A percentile compares a stretch with the other conserved stretches of the same genome.
These are phyloP conservation scores for Xanthia togata DNA, from an alignment of 2,888 invertebrate genomes.

Conservation along the genomic window DNA sequence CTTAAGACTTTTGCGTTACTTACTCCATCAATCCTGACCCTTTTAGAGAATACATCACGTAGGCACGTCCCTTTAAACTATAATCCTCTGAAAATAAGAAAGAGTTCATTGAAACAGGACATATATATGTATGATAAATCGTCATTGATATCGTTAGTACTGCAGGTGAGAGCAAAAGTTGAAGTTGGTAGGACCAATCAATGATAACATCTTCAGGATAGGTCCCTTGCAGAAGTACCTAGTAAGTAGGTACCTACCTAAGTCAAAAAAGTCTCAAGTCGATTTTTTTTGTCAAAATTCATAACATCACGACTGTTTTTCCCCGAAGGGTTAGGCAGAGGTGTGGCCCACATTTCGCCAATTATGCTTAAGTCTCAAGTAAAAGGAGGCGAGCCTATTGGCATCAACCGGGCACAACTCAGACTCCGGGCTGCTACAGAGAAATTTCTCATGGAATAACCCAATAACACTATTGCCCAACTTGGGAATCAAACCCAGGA, in stretches of 20 bases:
- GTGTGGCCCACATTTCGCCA: background rate
- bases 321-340: background rate
- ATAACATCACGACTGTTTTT: background rate
- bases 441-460: too few relatives aligned
- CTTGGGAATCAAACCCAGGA: background rate
- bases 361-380: too few relatives aligned
- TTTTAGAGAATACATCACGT: constrained; percentile 70
- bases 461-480: background rate
- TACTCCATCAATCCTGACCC: constrained; percentile 76
- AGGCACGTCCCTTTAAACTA: constrained; percentile 72
- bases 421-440: too few relatives aligned
- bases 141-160: too few relatives aligned
- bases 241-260: too few relatives aligned
- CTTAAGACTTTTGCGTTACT: constrained; percentile 42
- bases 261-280: background rate
- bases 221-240: background rate
- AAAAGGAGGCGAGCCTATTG: background rate
- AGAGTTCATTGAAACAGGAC: background rate
- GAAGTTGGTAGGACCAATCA: background rate
- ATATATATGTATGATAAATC: background rate
- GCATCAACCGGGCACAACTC: too few relatives aligned
- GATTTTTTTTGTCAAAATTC: background rate
- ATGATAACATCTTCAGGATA: background rate
- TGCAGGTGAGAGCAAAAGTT: background rate
- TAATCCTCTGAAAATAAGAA: constrained; percentile 72